Evolutionary conservation across 37 sponge, comb jelly and placozoan genomes (phyloP).

Genomic region (Mnemiopsis leidyi): DNA sequence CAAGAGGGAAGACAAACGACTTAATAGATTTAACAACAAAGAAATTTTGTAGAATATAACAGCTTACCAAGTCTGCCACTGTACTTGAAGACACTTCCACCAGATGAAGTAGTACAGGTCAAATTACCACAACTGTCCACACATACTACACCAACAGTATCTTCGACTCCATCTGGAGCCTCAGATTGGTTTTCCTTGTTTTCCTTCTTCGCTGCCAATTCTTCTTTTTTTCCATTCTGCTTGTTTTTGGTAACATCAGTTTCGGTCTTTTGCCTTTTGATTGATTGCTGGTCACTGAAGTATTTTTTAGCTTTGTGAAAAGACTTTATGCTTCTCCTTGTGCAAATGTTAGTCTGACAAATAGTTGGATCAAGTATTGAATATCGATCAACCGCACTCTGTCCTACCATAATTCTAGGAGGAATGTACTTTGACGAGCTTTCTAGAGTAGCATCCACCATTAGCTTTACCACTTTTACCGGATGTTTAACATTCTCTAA

Average conservation of each 20-base stretch:
- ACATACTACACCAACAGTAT: conserved; percentile 45
- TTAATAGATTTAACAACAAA: too few relatives aligned
- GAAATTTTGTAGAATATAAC: too few relatives aligned
- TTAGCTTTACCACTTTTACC: background rate
- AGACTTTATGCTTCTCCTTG: background rate
- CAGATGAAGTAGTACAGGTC: conserved; percentile 38
- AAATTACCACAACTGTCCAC: background rate
- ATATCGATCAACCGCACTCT: background rate
- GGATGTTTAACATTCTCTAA: background rate
- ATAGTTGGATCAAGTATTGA: background rate
- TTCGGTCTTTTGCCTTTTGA: background rate
- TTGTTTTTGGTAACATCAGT: background rate
- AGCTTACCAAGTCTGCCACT: conserved; percentile 51
- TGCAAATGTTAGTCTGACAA: background rate
- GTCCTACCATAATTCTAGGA: conserved; percentile 42
- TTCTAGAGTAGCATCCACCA: background rate
- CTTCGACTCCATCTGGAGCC: background rate
- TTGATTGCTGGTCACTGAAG: background rate
- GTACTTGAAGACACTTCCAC: conserved; percentile 46
- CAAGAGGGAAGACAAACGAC: too few relatives aligned
- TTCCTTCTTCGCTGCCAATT: background rate
- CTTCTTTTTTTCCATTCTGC: background rate
- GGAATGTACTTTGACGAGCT: conserved; percentile 3
- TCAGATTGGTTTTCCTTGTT: background rate
- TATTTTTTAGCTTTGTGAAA: conserved; percentile 8